These are phyloP conservation scores for Nannoperca obscura DNA, from an alignment of 2,797 vertebrate species.

Conservation along the genomic window DNA sequence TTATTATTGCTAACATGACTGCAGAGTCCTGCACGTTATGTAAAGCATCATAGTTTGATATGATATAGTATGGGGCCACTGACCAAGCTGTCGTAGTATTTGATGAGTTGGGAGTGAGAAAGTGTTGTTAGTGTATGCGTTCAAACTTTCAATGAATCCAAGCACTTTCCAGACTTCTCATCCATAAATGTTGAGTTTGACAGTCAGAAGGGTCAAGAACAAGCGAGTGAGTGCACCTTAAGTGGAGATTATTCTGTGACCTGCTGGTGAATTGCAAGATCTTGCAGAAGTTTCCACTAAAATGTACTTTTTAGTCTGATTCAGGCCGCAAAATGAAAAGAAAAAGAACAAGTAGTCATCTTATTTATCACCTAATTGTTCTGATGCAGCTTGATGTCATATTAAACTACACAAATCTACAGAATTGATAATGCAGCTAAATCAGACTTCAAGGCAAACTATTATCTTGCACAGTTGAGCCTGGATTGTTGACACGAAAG, in stretches of 20 bases:
- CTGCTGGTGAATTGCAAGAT: neutral
- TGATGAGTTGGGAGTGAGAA: too few relatives aligned
- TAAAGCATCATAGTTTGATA: too few relatives aligned
- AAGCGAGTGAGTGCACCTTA: neutral
- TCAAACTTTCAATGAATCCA: neutral
- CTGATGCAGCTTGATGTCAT: neutral
- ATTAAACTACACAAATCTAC: conserved; percentile 19
- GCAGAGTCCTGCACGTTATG: too few relatives aligned
- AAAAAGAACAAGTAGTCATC: too few relatives aligned
- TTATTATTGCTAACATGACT: too few relatives aligned
- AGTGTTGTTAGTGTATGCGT: neutral
- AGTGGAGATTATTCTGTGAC: neutral
- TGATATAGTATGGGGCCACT: too few relatives aligned
- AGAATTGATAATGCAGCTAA: conserved; percentile 9
- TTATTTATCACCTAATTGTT: neutral
- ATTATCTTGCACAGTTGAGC: conserved; percentile 46
- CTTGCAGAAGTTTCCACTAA: neutral
- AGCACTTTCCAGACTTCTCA: neutral
- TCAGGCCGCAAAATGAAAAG: too few relatives aligned
- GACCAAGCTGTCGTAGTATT: too few relatives aligned
- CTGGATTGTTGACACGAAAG: conserved; percentile 44
- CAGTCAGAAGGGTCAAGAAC: neutral
- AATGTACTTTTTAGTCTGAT: too few relatives aligned
- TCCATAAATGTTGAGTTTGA: neutral
- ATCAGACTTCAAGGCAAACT: conserved; percentile 36